Conservation (phyloP, 2,888 invertebrate species). For the Microctonus aethiopoides region DNA sequence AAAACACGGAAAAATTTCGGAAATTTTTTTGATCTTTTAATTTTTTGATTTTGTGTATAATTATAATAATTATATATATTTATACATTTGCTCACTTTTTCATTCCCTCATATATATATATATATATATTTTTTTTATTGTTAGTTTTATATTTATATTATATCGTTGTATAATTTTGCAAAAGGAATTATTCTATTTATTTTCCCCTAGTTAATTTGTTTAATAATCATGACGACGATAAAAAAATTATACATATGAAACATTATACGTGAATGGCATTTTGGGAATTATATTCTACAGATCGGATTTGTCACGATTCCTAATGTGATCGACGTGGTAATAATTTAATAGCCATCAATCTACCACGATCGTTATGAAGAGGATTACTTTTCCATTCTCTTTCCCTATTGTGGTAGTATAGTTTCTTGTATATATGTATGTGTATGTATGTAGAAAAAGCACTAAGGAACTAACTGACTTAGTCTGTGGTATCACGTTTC, state of each 20-base stretch:
- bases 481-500: constrained; percentile 62
- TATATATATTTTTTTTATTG: no score
- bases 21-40: no score
- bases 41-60: no score
- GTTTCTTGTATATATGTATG: background rate
- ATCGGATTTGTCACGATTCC: constrained; percentile 66
- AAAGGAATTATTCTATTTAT: no score
- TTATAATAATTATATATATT: no score
- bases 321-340: constrained; percentile 63
- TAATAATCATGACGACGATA: background rate
- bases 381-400: constrained; percentile 40
- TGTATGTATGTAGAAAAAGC: constrained; percentile 44
- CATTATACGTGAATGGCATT: background rate
- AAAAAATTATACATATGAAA: background rate
- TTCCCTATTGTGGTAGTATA: constrained; percentile 33
- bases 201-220: no score
- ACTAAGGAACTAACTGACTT: constrained; percentile 67
- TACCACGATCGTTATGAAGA: constrained; percentile 51
- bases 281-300: constrained; percentile 38
- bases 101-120: no score
- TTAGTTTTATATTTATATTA: no score
- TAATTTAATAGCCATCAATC: constrained; percentile 65
- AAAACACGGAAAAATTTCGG: no score
- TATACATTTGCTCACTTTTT: background rate
- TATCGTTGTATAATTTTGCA: no score